Evolutionary conservation across 2,888 invertebrate genomes (phyloP), one percentile per base, ranked within the genome.

Genomic region (Idaea straminata): DNA sequence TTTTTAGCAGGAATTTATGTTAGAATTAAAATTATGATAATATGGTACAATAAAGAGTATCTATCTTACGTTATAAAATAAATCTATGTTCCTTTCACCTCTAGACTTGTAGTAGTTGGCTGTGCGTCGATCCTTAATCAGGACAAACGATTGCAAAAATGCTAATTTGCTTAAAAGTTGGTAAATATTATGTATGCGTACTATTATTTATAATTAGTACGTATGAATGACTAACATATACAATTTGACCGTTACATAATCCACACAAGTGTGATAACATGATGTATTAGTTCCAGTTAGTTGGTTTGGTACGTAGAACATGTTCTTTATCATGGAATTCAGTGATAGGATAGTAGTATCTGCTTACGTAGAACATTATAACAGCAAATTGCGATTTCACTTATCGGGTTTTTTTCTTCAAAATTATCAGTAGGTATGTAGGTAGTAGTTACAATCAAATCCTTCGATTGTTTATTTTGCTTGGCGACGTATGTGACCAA

Each of bases 261-360:
- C 67, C 64, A 70, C 60, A 64, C 61, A 59, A 59, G 16, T 10
- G 58, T 57, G 74, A 78, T 76, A 77, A 76, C 69, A 66, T 77
- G 75, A 76, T 78, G 72, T 76, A 77, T 77, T 76, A 73, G 66
- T 73, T 70, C 62, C 64, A 61, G 64, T 63, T 34, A 59, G 66
- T 67, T 64, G 57, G 62, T 60, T 47, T 47, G 13, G 47, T 47
- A 47, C 47, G 47, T 10, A 59, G 15, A 61, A 65, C 66, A 34
- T 62, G n/a, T 63, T 35, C 35, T 58, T 70, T 65, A 70, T 70
- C 68, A 59, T 59, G 63, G 65, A 67, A 47, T 47, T 47, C 47
- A 47, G 47, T 71, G 71, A 71, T 70, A 72, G 61, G 61, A 13
- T 47, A 47, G 47, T 47, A 47, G 47, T 47, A 38, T 15, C 59